Percentiles rank a stretch among this genome's conserved stretches.
phyloP scores from a whole-genome alignment of 2,797 vertebrate genomes.

The Molossus alvarezi region DNA sequence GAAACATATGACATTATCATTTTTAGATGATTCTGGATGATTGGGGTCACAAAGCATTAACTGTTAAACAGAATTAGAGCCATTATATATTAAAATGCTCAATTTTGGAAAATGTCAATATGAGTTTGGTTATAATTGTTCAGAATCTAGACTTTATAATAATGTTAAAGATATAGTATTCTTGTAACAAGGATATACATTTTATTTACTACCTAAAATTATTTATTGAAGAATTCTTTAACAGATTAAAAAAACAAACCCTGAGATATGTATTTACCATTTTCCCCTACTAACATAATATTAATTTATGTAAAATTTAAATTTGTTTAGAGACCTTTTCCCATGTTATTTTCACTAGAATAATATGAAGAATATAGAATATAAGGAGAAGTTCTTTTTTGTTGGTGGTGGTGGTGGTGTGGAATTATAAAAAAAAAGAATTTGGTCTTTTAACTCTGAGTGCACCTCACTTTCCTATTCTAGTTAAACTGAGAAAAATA shows the following conservation, averaged over 20 bases:
- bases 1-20: not conserved
- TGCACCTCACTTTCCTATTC: not conserved
- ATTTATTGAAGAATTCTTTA: not conserved
- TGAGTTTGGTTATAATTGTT: not conserved
- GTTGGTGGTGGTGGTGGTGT: not conserved
- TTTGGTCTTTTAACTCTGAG: not conserved
- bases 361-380: not conserved
- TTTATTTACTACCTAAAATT: constrained; percentile 14
- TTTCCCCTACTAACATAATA: constrained; percentile 15
- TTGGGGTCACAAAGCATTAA: not conserved
- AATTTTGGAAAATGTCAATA: not conserved
- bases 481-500: not conserved
- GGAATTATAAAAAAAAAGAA: not conserved
- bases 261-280: not conserved
- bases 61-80: not conserved
- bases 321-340: not conserved
- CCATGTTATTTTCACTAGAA: constrained; percentile 10
- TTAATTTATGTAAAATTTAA: constrained; percentile 15
- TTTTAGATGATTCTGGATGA: not conserved
- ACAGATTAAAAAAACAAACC: not conserved
- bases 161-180: not conserved
- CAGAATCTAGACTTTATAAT: not conserved
- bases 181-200: not conserved
- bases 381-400: not conserved
- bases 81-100: not conserved